These are phyloP conservation scores for Cepaea nemoralis DNA, from an alignment of 1,140 invertebrate genomes.

Conservation along the genomic window DNA sequence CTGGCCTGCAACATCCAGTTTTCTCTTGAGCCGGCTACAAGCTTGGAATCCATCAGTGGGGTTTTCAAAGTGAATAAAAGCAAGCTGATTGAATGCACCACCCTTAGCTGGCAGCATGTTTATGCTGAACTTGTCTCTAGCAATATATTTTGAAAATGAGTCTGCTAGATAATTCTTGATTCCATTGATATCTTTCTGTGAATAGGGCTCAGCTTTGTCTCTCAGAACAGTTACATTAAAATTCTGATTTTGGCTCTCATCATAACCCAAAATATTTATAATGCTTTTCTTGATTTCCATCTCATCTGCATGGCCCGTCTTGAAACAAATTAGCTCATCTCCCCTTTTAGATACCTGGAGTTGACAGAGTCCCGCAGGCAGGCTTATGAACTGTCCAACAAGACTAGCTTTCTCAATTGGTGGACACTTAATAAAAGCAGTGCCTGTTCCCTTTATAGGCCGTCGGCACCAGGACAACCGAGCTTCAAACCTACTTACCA, in stretches of 20 bases:
- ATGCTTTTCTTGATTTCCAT: conserved; percentile 19
- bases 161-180: neutral
- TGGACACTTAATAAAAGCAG: conserved; percentile 24
- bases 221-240: conserved; percentile 7
- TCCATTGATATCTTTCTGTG: neutral
- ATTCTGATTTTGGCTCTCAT: neutral
- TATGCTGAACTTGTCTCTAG: conserved; percentile 1
- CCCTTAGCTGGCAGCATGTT: neutral
- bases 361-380: neutral
- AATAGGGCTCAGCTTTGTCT: neutral
- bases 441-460: conserved; percentile 48
- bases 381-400: neutral
- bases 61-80: conserved; percentile 47
- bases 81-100: neutral
- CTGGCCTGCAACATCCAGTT: conserved; percentile 31
- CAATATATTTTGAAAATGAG: neutral
- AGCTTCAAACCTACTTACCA: conserved; percentile 43
- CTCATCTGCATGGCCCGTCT: conserved; percentile 13
- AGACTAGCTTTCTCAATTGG: conserved; percentile 23
- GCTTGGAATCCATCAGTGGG: conserved; percentile 49
- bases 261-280: conserved; percentile 9
- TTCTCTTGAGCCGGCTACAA: conserved; percentile 33
- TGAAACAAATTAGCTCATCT: conserved; percentile 14
- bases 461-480: conserved; percentile 56
- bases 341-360: neutral